These are phyloP conservation scores for Arctia plantaginis DNA, from an alignment of 2,888 invertebrate genomes.

Conservation along the genomic window DNA sequence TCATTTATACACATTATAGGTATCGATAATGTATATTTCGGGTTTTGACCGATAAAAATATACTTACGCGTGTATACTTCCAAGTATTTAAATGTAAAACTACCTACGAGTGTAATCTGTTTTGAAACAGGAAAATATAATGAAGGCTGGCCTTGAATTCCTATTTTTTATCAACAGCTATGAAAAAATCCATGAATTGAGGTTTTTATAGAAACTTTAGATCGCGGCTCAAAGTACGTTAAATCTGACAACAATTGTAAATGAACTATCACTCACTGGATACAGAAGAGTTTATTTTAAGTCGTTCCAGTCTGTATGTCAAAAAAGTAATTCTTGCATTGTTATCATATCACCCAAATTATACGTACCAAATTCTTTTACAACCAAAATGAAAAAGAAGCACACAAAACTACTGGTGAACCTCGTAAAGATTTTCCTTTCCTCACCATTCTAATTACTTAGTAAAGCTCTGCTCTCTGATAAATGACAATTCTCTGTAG, in stretches of 20 bases:
- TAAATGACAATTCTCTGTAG: not conserved
- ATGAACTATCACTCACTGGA: not conserved
- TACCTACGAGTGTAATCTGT: conserved; percentile 12
- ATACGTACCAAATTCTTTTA: not conserved
- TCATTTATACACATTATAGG: conserved; percentile 13
- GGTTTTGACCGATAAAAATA: conserved; percentile 32
- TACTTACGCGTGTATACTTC: not conserved
- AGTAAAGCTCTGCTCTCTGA: not conserved
- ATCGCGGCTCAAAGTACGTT: not conserved
- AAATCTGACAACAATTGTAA: not conserved
- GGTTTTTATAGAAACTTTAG: not conserved
- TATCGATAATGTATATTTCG: conserved; percentile 27
- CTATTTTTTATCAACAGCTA: not conserved
- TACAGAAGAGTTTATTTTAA: not conserved
- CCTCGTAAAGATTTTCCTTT: not conserved
- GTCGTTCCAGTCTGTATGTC: not conserved
- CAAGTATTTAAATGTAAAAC: conserved; percentile 13
- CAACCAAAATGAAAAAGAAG: not conserved
- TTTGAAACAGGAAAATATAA: not conserved
- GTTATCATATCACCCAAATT: not conserved
- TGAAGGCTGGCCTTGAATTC: not conserved
- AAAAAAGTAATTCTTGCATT: not conserved
- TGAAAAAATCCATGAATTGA: not conserved
- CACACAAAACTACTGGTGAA: not conserved
- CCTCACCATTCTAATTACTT: not conserved